These are phyloP conservation scores for Chymomyza caudatula DNA, from an alignment of 2,888 invertebrate genomes.

Conservation along the genomic window DNA sequence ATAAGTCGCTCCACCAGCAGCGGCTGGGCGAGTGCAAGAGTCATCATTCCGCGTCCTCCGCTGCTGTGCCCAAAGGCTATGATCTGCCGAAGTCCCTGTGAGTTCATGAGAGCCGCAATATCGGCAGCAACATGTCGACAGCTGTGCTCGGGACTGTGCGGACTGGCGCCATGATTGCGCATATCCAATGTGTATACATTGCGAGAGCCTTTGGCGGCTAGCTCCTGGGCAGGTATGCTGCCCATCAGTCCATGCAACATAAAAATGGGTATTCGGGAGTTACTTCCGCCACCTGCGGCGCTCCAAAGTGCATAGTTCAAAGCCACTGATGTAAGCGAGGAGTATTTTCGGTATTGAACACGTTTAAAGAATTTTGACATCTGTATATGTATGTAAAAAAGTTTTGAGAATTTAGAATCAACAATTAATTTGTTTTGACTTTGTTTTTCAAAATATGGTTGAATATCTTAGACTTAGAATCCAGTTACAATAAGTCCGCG, in stretches of 20 bases:
- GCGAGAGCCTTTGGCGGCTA: neutral
- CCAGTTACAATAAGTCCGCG: too few species aligned
- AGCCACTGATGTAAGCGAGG: neutral
- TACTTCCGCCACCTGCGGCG: neutral
- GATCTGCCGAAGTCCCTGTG: neutral
- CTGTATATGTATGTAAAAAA: too few species aligned
- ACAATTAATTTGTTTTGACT: too few species aligned
- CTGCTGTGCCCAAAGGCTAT: neutral
- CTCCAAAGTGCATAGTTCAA: neutral
- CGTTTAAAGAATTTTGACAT: neutral
- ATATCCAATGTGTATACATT: conserved; percentile 1
- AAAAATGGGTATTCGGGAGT: neutral
- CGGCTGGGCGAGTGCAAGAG: neutral
- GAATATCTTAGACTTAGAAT: too few species aligned
- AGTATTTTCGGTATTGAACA: neutral
- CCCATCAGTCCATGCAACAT: conserved; percentile 6
- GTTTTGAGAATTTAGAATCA: too few species aligned
- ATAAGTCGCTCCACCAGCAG: conserved; percentile 3
- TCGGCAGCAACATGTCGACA: neutral
- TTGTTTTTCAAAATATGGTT: too few species aligned
- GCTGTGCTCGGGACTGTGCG: neutral
- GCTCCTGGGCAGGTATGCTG: neutral
- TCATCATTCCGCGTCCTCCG: conserved; percentile 1
- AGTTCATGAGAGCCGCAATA: neutral
- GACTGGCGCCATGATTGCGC: conserved; percentile 6